Base-by-base conservation (phyloP, 2,113 vertebrate genomes). In the Calidris pygmaea region DNA sequence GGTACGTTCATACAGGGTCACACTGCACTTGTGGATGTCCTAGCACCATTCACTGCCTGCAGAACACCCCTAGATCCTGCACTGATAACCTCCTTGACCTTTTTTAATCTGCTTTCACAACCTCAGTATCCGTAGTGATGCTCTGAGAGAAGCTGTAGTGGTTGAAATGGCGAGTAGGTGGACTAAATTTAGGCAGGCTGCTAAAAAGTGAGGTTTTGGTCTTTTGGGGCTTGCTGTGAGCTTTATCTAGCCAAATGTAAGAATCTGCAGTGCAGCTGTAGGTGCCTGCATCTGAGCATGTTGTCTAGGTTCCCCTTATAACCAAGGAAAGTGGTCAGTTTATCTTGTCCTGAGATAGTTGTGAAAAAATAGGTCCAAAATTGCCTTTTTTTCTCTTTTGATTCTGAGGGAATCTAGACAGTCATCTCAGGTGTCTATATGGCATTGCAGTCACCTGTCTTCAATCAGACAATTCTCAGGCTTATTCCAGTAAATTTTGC, bases 1-100 rank as follows among this genome's bases (percentile, higher is more conserved):
- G 16, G 1, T 58, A 17, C 11, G 66, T 63, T 59, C 2, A 0
- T 41, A 8, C 0, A 1, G 30, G 27, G 29, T 47, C 11, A 0
- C 17, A 30, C 21, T 7, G 8, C 3, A 0, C 37, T 0, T 0
- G 3, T 37, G 27, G 18, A 24, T 39, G 14, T 26, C 24, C 27
- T 56, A 58, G 39, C 2, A 4, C 22, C 8, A 1, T 52, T 55
- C 2, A 2, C 12, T 60, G 35, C 23, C 48, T 47, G 66, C 62
- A 56, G 15, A 75, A 75, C 59, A 20, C 39, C 30, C 60, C 60
- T 43, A 32, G 52, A 68, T 78, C 62, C 27, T 83, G 35, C 10
- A 2, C 3, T 41, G 52, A 35, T 50, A 45, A 6, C 10, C 19
- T 62, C 20, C n/a, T 58, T 66, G 19, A 22, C 19, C 11, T 65